Evolutionary conservation across 2,113 vertebrate genomes (phyloP).

Genomic region (Tamias sibiricus): DNA sequence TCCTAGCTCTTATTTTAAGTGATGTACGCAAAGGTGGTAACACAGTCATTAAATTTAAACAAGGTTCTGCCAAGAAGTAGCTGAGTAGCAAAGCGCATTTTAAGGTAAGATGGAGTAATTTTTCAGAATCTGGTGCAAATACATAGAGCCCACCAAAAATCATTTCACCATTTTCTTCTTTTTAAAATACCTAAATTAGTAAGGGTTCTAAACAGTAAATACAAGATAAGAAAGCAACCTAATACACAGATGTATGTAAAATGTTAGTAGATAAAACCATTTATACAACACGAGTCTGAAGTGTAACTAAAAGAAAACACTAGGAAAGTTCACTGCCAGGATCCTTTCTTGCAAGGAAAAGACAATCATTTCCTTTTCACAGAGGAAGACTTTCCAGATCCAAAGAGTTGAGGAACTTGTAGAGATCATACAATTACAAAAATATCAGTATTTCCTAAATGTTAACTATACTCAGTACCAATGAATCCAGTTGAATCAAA

Average conservation of each 20-base stretch:
- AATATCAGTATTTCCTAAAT: background rate
- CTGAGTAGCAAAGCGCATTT: background rate
- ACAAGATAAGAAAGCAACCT: background rate
- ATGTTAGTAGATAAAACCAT: background rate
- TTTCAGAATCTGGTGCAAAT: background rate
- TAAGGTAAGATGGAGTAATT: background rate
- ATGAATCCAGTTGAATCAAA: slow-evolving; percentile 38
- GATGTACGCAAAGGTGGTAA: background rate
- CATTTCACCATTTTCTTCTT: background rate
- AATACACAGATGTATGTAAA: background rate
- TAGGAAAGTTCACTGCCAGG: background rate
- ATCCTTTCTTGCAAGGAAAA: background rate
- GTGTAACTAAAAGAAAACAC: background rate
- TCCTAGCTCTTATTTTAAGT: background rate
- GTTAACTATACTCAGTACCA: background rate
- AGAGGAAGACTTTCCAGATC: background rate
- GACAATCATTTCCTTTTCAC: background rate
- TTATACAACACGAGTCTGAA: background rate
- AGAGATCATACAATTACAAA: slow-evolving; percentile 1
- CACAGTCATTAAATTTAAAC: background rate
- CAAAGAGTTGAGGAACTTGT: background rate
- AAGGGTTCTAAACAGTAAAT: background rate
- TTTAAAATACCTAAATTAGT: background rate
- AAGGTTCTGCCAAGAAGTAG: background rate
- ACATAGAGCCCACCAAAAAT: background rate